Evolutionary conservation across 2,888 invertebrate species (phyloP).

Genomic region (Koerneria pararmatus): DNA sequence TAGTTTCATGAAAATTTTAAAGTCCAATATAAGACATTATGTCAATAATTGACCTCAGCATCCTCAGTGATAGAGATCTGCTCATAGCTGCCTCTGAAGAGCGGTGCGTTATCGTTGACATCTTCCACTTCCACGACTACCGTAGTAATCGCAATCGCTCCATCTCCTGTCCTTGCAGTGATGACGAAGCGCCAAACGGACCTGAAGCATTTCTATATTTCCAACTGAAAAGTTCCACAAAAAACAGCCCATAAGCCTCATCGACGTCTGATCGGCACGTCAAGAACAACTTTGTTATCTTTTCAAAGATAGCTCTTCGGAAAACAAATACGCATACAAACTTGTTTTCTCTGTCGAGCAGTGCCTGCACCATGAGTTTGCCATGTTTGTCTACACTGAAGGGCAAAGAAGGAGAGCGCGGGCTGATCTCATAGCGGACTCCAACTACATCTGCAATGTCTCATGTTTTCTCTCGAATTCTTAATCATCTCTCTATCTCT

Average conservation of each 20-base stretch:
- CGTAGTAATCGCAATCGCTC: conserved; percentile 38
- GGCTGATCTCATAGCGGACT: conserved; percentile 36
- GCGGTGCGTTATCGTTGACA: conserved; percentile 62
- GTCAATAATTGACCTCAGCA: conserved; percentile 11
- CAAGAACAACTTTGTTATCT: too few species aligned
- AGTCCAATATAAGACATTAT: too few species aligned
- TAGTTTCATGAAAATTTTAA: too few species aligned
- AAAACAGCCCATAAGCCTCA: too few species aligned
- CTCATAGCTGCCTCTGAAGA: conserved; percentile 40
- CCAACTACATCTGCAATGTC: conserved; percentile 30
- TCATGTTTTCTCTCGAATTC: not conserved
- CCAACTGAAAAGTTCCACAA: too few species aligned
- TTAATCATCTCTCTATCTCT: not conserved
- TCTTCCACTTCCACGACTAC: conserved; percentile 50
- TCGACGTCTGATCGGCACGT: too few species aligned
- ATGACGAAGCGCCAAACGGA: conserved; percentile 36
- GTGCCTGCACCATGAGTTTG: conserved; percentile 79
- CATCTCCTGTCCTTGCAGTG: conserved; percentile 35
- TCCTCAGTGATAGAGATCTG: conserved; percentile 21
- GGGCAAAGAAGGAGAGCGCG: conserved; percentile 33
- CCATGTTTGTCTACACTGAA: conserved; percentile 83
- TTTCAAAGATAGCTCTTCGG: too few species aligned
- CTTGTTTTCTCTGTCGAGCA: conserved; percentile 81
- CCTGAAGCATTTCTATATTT: conserved; percentile 3
- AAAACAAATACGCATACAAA: too few species aligned